Base-by-base conservation (phyloP, 2,113 vertebrate species). In the Microtus pennsylvanicus region DNA sequence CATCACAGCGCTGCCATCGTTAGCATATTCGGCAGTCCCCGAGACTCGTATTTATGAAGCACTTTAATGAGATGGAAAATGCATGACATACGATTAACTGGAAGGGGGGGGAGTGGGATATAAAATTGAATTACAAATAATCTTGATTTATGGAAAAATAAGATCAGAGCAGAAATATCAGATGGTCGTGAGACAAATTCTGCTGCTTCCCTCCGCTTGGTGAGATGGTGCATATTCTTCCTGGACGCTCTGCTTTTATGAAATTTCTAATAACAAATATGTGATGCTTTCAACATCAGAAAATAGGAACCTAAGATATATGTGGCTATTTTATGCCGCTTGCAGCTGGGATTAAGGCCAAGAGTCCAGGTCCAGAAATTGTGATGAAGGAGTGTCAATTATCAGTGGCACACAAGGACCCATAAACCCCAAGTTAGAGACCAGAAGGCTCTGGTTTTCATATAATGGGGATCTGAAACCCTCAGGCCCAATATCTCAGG, bases 41-140 rank as follows among this genome's bases (percentile, higher is more conserved):
- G 1, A 95, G 89, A 93, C 74, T 85, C 94, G 76, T 76, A 28
- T 87, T 88, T 83, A 83, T 96, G 76, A 90, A 82, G 76, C 93
- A 33, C 72, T 86, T 92, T 93, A 95, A 87, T 88, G 96, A 83
- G 50, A 92, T 81, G 52, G 72, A 3, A 24, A 74, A 95, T 77
- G 12, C 50, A 91, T 50, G 67, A n/a, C 72, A 80, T 87, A 90
- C 74, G 69, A 97, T 91, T 93, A 87, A 89, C 26, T 45, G 28
- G n/a, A n/a, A n/a, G 45, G 28, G 47, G 55, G 47, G 55, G 10
- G 72, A 95, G 70, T 35, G 70, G 38, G 58, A 95, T 92, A 81
- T 30, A 90, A 94, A 96, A 97, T 52, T 81, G 50, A 95, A 94
- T 96, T 47, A 45, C 76, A 90, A 96, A 93, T 96, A 61, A 69